These are phyloP conservation scores for Notoglanidium macrostoma DNA, from an alignment of 2,797 vertebrate species.

Conservation along the genomic window DNA sequence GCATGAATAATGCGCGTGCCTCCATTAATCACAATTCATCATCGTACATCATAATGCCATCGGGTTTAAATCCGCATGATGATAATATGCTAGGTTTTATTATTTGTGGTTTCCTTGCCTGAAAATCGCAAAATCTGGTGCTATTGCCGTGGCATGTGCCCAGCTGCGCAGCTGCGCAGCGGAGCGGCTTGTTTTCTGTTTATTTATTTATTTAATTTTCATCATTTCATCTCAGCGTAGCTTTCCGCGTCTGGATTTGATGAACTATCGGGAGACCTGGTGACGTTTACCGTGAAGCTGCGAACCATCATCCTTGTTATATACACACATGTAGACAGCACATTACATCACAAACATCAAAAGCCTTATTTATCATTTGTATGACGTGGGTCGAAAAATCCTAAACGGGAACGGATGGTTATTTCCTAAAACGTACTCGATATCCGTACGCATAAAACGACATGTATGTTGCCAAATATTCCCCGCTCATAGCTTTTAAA, in stretches of 20 bases:
- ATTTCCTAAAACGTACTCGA: too few species aligned
- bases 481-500: neutral
- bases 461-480: neutral
- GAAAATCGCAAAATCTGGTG: neutral
- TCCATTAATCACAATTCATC: conserved; percentile 24
- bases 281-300: conserved; percentile 28
- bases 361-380: neutral
- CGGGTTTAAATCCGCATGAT: neutral
- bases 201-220: conserved; percentile 52
- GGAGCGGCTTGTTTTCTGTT: conserved; percentile 27
- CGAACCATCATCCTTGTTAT: conserved; percentile 12
- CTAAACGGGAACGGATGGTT: neutral
- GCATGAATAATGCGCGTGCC: conserved; percentile 9
- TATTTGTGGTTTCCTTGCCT: neutral
- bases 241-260: conserved; percentile 61
- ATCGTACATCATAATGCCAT: conserved; percentile 24
- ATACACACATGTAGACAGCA: conserved; percentile 10
- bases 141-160: neutral
- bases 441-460: neutral
- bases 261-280: conserved; percentile 45
- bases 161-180: conserved; percentile 32
- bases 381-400: neutral
- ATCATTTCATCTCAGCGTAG: conserved; percentile 56
- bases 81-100: conserved; percentile 3
- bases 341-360: neutral